Base-by-base conservation (phyloP, 2,888 invertebrate species). In the Bimastos eiseni region DNA sequence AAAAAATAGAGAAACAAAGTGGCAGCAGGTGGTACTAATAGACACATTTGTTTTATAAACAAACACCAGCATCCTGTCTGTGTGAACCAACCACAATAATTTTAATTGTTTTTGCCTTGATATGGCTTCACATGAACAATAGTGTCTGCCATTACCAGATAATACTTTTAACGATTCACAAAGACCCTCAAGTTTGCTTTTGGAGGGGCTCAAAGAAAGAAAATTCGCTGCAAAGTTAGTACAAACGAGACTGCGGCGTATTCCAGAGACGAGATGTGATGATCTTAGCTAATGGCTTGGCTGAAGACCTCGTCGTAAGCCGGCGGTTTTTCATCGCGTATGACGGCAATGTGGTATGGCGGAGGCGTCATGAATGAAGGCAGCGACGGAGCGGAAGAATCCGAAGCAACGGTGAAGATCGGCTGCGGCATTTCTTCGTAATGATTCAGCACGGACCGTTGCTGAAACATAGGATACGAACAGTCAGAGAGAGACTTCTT, bases 381-480 rank as follows among this genome's bases (percentile, higher is more conserved):
- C 86, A 86, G 86, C 86, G 86, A 34, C 37, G 86, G 37, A 34
- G 17, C 8, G 36, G 86, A 86, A 36, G 86, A 86, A 36, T 21
- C 86, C 36, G 86, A 15, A 86, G 34, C 37, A 8, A 86, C n/a
- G 86, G 86, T 36, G 86, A 86, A 86, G 86, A 86, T 37, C 11
- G 86, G 86, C 37, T 86, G 86, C 86, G 86, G 86, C 86, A 37
- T 86, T 33, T 86, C 86, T 37, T 86, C 86, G 86, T 86, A 86
- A 33, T 86, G 86, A 86, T 86, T 86, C 86, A 86, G 36, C 86
- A 86, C 86, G 21, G 86, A 86, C 17, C 86, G 86, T 86, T 86
- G 86, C 86, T 86, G 37, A 86, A 37, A 34, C 34, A 37, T 15
- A n/a, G 8, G n/a, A 70, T n/a, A 70, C 3, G 8, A 30, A 70